These are phyloP conservation scores for Diadumene lineata DNA, from an alignment of 92 coral and sea anemone species.

Conservation along the genomic window DNA sequence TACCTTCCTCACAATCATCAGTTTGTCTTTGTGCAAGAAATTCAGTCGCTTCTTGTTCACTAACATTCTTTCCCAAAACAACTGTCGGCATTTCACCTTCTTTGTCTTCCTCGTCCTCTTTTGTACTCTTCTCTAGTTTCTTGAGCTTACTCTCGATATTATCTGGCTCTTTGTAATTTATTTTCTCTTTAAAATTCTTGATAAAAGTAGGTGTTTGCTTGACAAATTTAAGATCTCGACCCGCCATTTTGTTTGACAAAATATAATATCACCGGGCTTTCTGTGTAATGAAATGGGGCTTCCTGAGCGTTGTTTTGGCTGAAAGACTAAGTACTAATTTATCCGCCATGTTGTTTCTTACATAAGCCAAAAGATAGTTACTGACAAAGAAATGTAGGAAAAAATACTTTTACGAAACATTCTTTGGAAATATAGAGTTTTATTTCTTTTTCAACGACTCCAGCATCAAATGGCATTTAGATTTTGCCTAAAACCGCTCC, in stretches of 20 bases:
- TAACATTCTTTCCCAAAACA: slow-evolving; percentile 77
- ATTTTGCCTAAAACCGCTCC: slow-evolving; percentile 24
- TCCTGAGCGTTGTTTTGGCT: not conserved
- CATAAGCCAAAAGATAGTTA: slow-evolving; percentile 17
- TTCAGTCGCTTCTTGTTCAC: slow-evolving; percentile 73
- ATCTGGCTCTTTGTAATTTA: slow-evolving; percentile 83
- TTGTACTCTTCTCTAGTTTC: slow-evolving; percentile 44
- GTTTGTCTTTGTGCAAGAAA: slow-evolving; percentile 35
- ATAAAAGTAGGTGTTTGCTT: slow-evolving; percentile 93
- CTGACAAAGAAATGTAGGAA: slow-evolving; percentile 4
- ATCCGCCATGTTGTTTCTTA: slow-evolving; percentile 39
- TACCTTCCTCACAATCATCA: slow-evolving; percentile 27
- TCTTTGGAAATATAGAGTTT: not conserved
- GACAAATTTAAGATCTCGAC: slow-evolving; percentile 53
- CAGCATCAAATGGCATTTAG: slow-evolving; percentile 25
- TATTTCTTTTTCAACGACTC: not conserved
- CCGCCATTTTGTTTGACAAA: slow-evolving; percentile 97
- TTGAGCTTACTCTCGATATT: slow-evolving; percentile 74
- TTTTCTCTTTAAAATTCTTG: slow-evolving; percentile 77
- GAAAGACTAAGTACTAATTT: slow-evolving; percentile 14
- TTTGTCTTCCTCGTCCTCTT: slow-evolving; percentile 59
- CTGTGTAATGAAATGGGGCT: slow-evolving; percentile 9
- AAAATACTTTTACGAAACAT: not conserved
- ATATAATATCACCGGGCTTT: slow-evolving; percentile 6
- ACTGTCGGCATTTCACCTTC: slow-evolving; percentile 88